A percentile compares a stretch with the other conserved stretches of the same genome.
Evolutionary conservation across 2,797 vertebrate species (phyloP).

Genomic region (Graptemys geographica): DNA sequence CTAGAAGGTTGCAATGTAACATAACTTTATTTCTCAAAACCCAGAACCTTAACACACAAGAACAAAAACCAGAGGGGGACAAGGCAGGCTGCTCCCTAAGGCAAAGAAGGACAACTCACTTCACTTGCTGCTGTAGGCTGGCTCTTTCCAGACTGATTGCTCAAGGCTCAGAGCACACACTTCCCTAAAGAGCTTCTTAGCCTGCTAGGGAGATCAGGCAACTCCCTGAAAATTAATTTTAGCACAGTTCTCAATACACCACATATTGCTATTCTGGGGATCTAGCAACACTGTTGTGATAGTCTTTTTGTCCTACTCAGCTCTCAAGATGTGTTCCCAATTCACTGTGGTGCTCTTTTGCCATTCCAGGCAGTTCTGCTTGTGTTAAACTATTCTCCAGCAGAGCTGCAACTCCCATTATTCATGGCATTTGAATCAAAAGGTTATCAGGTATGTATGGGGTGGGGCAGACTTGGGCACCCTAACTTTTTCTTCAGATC

Average conservation of each 20-base stretch:
- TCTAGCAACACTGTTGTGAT: neutral
- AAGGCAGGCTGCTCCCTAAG: neutral
- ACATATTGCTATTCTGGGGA: neutral
- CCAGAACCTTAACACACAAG: neutral
- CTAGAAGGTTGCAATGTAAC: no score
- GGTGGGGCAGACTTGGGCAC: neutral
- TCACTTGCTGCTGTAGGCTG: neutral
- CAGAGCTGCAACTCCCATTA: neutral
- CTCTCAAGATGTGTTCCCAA: neutral
- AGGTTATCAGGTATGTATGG: neutral
- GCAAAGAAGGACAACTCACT: neutral
- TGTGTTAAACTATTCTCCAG: neutral
- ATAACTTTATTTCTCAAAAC: no score
- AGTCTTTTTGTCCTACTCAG: neutral
- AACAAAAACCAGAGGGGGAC: neutral
- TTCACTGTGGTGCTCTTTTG: neutral
- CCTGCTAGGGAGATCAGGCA: neutral
- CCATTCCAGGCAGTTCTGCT: neutral
- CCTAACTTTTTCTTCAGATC: neutral
- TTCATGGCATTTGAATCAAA: neutral
- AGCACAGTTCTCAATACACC: neutral
- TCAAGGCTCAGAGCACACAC: neutral
- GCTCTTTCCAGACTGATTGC: neutral
- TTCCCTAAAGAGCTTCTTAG: neutral
- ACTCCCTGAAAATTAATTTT: neutral